These are phyloP conservation scores for Tautogolabrus adspersus DNA, from an alignment of 2,113 vertebrate species.

Conservation along the genomic window DNA sequence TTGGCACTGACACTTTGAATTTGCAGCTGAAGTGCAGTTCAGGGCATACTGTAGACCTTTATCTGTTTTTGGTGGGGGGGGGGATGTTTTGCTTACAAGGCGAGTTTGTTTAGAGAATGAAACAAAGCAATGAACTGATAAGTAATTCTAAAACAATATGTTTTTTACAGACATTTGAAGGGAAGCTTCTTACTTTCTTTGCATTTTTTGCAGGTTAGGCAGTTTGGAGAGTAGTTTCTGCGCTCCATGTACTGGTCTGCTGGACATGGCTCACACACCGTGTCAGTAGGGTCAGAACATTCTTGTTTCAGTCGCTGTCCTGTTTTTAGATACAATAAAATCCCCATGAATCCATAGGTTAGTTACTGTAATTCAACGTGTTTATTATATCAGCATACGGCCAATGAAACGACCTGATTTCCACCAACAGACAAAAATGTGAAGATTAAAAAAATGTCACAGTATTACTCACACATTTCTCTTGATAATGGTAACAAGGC, in stretches of 20 bases:
- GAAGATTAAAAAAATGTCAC: too few relatives aligned
- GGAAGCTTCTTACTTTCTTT: constrained; percentile 46
- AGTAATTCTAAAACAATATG: not conserved
- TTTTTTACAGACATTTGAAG: not conserved
- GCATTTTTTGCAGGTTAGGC: constrained; percentile 68
- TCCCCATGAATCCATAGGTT: not conserved
- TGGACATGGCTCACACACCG: constrained; percentile 66
- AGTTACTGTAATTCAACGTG: not conserved
- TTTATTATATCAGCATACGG: not conserved
- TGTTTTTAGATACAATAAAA: constrained; percentile 32
- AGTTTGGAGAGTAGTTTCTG: constrained; percentile 61
- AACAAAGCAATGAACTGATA: not conserved
- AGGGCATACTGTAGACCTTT: constrained; percentile 54
- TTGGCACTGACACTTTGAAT: constrained; percentile 69
- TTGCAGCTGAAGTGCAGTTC: constrained; percentile 56
- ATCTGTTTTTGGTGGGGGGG: constrained; percentile 32
- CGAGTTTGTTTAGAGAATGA: not conserved
- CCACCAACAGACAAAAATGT: not conserved
- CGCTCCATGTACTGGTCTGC: constrained; percentile 23
- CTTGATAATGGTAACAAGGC: too few relatives aligned
- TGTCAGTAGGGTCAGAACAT: constrained; percentile 60
- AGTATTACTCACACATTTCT: too few relatives aligned
- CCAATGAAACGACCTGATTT: too few relatives aligned
- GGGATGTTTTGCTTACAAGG: not conserved
- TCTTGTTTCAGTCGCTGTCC: not conserved